These are phyloP conservation scores for Xenentodon cancila DNA, from an alignment of 2,797 vertebrate species.

Conservation along the genomic window DNA sequence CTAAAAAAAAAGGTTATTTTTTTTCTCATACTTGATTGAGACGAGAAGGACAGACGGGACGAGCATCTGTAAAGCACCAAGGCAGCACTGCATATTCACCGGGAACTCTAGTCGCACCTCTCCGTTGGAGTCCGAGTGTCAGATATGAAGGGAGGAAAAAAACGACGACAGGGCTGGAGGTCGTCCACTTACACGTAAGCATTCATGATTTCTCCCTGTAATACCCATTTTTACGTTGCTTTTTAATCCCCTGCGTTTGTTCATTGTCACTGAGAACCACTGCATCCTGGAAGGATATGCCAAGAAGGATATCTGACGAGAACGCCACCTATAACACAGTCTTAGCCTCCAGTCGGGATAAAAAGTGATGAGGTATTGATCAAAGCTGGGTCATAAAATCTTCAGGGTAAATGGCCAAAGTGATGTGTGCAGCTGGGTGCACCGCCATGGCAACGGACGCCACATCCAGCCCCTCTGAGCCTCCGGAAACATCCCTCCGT, in stretches of 20 bases:
- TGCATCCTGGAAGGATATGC: constrained; percentile 67
- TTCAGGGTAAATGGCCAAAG: constrained; percentile 46
- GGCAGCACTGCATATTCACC: constrained; percentile 23
- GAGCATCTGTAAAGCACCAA: constrained; percentile 31
- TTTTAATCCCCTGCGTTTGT: constrained; percentile 40
- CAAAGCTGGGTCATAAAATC: constrained; percentile 51
- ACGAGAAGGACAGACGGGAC: constrained; percentile 55
- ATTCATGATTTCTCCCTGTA: constrained; percentile 30
- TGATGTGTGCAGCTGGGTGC: constrained; percentile 35
- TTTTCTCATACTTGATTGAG: constrained; percentile 37
- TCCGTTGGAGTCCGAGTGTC: constrained; percentile 3
- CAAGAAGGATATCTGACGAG: constrained; percentile 38
- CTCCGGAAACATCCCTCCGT: constrained; percentile 46
- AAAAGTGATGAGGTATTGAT: constrained; percentile 33
- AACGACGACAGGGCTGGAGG: constrained; percentile 12
- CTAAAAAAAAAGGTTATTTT: constrained; percentile 20
- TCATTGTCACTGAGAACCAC: constrained; percentile 55
- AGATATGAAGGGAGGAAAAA: constrained; percentile 5
- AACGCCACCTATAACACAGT: constrained; percentile 7
- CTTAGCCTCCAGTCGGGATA: constrained; percentile 34
- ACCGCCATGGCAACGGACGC: constrained; percentile 26
- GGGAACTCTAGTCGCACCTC: constrained; percentile 17
- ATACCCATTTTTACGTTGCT: constrained; percentile 49
- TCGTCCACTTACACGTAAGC: constrained; percentile 9
- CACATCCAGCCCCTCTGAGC: constrained; percentile 41